A percentile compares a stretch with the other conserved stretches of the same genome.
phyloP scores from a whole-genome alignment of 2,113 vertebrate genomes.

The Trogon surrucura region DNA sequence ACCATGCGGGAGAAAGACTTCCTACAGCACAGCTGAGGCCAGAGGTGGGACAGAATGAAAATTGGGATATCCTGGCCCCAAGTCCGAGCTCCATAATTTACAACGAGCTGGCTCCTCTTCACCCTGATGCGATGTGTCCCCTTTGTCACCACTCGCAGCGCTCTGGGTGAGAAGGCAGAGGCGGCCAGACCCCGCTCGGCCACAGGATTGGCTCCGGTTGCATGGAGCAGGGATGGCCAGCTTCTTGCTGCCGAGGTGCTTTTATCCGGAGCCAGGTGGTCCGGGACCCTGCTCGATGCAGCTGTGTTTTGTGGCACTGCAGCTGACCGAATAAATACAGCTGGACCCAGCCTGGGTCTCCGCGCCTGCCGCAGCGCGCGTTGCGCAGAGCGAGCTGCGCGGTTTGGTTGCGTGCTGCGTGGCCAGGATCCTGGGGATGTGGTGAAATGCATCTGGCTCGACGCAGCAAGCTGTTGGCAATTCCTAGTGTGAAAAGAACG shows the following conservation, averaged over 20 bases:
- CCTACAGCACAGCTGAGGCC: not conserved
- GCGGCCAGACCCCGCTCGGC: accelerated
- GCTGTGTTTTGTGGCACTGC: conserved; percentile 46
- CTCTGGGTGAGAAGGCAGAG: not conserved
- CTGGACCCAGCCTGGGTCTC: not conserved
- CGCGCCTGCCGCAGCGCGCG: not conserved
- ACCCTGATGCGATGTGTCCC: not conserved
- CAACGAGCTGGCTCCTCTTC: not conserved
- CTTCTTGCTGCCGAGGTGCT: conserved; percentile 28
- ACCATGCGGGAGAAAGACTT: not conserved
- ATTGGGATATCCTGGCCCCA: not conserved
- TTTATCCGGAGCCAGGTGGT: conserved; percentile 51
- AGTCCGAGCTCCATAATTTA: not conserved
- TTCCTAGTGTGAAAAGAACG: not conserved
- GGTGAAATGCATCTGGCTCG: not conserved
- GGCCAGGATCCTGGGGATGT: not conserved
- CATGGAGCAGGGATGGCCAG: not conserved
- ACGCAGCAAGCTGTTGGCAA: not conserved
- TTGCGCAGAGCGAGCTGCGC: accelerated
- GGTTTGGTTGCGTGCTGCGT: not conserved
- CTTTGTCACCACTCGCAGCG: not conserved
- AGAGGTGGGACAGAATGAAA: not conserved
- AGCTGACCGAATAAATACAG: conserved; percentile 34
- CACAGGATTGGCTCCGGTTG: not conserved
- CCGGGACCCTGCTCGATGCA: accelerated